phyloP scores from a whole-genome alignment of 37 sponge, comb jelly and placozoan genomes.

The Bolinopsis microptera region DNA sequence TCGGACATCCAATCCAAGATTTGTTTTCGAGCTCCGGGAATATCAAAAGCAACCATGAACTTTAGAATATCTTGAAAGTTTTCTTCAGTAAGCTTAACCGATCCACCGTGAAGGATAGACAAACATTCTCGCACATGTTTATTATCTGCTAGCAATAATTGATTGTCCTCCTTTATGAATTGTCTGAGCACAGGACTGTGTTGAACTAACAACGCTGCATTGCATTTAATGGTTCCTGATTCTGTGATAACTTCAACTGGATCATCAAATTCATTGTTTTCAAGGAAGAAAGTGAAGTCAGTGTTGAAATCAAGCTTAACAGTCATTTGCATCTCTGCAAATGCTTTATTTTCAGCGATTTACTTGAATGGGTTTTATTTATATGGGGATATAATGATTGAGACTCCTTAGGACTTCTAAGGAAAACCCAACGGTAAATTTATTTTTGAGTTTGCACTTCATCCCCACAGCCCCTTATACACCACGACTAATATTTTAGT shows the following conservation, averaged over 20 bases:
- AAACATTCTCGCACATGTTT: neutral
- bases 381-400: no score
- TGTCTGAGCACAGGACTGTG: neutral
- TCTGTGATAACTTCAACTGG: neutral
- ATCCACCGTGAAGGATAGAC: neutral
- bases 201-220: neutral
- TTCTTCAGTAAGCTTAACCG: neutral
- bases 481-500: no score
- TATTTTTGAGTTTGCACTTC: no score
- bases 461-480: no score
- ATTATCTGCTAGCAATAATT: neutral
- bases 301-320: neutral
- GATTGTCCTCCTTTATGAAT: neutral
- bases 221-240: neutral
- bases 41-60: no score
- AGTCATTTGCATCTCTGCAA: no score
- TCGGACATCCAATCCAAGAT: no score
- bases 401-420: no score
- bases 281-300: neutral
- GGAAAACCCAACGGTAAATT: no score
- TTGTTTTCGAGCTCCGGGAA: neutral
- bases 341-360: no score
- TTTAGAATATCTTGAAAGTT: no score
- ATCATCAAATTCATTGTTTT: neutral
- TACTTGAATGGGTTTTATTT: no score